Conservation (phyloP, 2,888 invertebrate species). For the Electrophaes corylata region DNA sequence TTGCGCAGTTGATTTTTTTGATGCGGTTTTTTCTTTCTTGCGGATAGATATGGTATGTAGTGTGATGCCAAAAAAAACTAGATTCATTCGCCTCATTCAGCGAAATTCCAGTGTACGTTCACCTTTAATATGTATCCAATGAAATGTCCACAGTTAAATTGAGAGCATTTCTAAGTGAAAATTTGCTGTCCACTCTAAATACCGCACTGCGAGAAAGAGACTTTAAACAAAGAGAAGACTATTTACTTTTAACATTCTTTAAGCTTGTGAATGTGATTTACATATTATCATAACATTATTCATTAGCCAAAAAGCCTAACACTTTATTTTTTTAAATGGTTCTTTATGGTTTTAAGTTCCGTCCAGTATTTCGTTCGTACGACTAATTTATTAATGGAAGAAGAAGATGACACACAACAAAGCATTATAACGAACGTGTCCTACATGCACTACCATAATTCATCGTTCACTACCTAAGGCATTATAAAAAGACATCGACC, state of each 20-base stretch:
- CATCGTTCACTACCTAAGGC: too few species aligned
- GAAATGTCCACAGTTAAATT: slow-evolving; percentile 62
- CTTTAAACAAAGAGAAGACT: neutral
- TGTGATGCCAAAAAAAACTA: neutral
- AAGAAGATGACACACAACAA: too few species aligned
- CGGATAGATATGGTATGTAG: neutral
- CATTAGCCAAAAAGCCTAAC: neutral
- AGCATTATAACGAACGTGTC: too few species aligned
- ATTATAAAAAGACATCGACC: too few species aligned
- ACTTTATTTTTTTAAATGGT: neutral
- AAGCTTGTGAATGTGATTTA: neutral
- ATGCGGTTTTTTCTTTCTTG: too few species aligned
- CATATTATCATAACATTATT: neutral
- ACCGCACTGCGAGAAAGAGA: slow-evolving; percentile 8
- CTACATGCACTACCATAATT: too few species aligned
- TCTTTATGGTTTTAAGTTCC: neutral
- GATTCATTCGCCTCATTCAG: neutral
- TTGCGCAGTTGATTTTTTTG: too few species aligned
- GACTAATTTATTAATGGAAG: too few species aligned
- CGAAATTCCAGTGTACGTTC: neutral
- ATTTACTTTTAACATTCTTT: neutral
- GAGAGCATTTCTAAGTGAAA: slow-evolving; percentile 73
- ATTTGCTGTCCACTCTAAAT: slow-evolving; percentile 66
- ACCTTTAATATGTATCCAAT: slow-evolving; percentile 51
- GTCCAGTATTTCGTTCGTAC: too few species aligned